Evolutionary conservation across 2,797 vertebrate species (phyloP), one percentile per base, ranked within the genome.

Genomic region (Phoeniculus purpureus): DNA sequence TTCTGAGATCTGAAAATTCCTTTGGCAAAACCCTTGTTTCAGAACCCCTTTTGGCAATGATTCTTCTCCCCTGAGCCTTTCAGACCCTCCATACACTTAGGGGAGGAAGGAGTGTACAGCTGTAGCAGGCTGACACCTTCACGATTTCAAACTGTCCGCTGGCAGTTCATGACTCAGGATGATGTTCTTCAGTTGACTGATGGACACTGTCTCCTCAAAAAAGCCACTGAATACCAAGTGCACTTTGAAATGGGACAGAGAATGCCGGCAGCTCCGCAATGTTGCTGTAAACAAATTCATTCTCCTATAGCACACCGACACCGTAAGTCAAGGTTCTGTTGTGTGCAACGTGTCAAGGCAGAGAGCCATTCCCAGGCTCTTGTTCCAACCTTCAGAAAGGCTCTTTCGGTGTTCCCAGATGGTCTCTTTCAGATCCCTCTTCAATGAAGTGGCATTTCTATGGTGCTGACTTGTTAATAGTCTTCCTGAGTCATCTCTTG

Each of bases 261-360:
- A 55, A n/a, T 48, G 81, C 86, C 73, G 82, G 32, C 90, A 88
- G 84, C 81, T 73, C 76, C 56, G 50, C 32, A 22, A 37, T 90
- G 92, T 82, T 68, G 37, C 54, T 87, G 92, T 94, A 92, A 96
- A 96, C 88, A 93, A 45, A 94, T 94, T 93, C 76, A 54, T 94
- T 92, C 94, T 92, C 66, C 84, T 75, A 5, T 55, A 51, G 83
- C 34, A 81, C n/a, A 65, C 54, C 15, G 66, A 51, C 1, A 5
- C 87, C 40, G 54, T 81, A 54, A 78, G 78, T 76, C 85, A 83
- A 62, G 70, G 70, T 55, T 25, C 40, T 68, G 70, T 81, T 77
- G 55, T 58, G 34, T 65, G 59, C 73, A 72, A 78, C 84, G 89
- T 90, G 78, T 81, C 76, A 59, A 10, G 55, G 82, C 88, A 93